Base-by-base conservation (phyloP, 2,797 vertebrate genomes). In the Hydrocynus forskahlii region DNA sequence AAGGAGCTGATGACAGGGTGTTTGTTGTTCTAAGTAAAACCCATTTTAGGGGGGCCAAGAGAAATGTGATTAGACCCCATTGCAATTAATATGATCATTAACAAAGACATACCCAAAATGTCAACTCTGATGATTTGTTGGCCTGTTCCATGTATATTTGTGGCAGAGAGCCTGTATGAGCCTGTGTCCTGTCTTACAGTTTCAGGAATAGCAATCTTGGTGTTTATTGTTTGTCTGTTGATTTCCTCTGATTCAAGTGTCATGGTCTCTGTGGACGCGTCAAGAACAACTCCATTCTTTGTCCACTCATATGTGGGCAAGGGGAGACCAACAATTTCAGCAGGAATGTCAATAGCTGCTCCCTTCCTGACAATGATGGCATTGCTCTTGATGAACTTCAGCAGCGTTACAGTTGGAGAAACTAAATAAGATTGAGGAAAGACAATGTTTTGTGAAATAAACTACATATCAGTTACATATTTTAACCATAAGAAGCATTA, bases 261-360 rank as follows among this genome's bases (percentile, higher is more conserved):
- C 88, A 98, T 95, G 78, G 90, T 94, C 75, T 93, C 91, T 0
- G 95, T 96, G 38, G 96, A 91, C 85, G 94, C 92, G 54, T 96
- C 96, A 0, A 99, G 93, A 75, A 94, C 91, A 54, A 92, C 92
- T 1, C 48, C 84, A 78, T 85, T 76, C 80, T 87, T 87, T 76
- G 86, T 81, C 86, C 98, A 99, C 52, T 96, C 95, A 75, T 97
- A 91, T 2, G 95, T 96, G 0, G 98, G 98, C 91, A 99, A 94
- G 59, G 98, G 98, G 62, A 99, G 96, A 66, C 97, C 98, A 23
- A 91, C 94, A 71, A 99, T 95, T 81, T 99, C 97, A 8, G 97
- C 97, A 0, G 97, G 97, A 81, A 99, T 97, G 88, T 96, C 96
- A 29, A 99, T 95, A 38, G 95, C 94, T 0, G 93, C 89, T 73